Percentiles rank a stretch among this genome's conserved stretches.
Conservation (phyloP, 2,797 vertebrate genomes). For the Arremon aurantiirostris region DNA sequence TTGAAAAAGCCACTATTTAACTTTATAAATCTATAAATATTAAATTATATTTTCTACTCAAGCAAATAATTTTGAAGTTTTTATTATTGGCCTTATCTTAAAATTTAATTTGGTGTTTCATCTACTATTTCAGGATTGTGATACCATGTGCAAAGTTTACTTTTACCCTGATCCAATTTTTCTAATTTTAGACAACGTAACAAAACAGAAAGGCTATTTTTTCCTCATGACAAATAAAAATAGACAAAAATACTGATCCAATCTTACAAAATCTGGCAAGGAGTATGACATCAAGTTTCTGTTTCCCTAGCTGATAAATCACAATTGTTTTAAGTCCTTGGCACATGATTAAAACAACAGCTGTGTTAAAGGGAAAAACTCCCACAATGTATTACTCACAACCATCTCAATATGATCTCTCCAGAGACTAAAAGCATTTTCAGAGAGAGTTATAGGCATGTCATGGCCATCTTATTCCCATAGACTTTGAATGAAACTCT, state of each 20-base stretch:
- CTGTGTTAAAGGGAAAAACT: constrained; percentile 64
- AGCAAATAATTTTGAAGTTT: neutral
- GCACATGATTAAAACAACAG: constrained; percentile 72
- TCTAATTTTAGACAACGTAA: constrained; percentile 50
- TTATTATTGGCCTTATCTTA: neutral
- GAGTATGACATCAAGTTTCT: constrained; percentile 27
- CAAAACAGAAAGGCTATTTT: constrained; percentile 7
- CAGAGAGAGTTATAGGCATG: neutral
- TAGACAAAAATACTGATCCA: neutral
- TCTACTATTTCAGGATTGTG: neutral
- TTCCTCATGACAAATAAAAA: constrained; percentile 27
- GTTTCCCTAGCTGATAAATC: constrained; percentile 58
- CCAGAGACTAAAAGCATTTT: constrained; percentile 54
- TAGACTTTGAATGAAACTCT: neutral
- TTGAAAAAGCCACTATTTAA: neutral
- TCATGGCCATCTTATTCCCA: constrained; percentile 17
- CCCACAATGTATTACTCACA: constrained; percentile 59
- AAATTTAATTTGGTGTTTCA: neutral
- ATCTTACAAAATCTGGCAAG: constrained; percentile 32
- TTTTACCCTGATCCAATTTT: neutral
- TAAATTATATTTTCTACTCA: neutral
- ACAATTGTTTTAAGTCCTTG: constrained; percentile 70
- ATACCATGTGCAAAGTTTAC: neutral
- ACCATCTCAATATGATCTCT: constrained; percentile 35
- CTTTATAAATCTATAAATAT: neutral